phyloP scores from a whole-genome alignment of 2,113 vertebrate species.

The Nesogale talazaci region DNA sequence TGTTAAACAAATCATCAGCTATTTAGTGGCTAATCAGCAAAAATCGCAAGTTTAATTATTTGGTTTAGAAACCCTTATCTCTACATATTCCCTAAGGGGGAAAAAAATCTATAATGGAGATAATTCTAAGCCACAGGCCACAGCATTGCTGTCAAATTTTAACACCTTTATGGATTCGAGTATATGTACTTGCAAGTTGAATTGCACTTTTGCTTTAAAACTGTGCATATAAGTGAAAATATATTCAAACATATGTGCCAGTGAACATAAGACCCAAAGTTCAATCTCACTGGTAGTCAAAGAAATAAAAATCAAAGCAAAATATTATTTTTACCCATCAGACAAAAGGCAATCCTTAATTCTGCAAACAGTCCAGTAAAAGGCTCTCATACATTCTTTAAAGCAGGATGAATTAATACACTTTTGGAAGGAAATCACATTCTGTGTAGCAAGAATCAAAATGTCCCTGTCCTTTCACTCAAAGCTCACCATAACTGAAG shows the following conservation, averaged over 20 bases:
- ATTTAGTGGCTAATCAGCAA: constrained; percentile 27
- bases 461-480: background rate
- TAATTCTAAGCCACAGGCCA: constrained; percentile 19
- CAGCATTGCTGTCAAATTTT: background rate
- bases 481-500: background rate
- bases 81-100: constrained; percentile 17
- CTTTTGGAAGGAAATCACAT: background rate
- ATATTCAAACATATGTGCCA: constrained; percentile 22
- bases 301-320: constrained; percentile 39
- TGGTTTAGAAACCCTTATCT: constrained; percentile 50
- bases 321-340: background rate
- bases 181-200: background rate
- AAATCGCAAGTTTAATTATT: constrained; percentile 40
- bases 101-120: constrained; percentile 41
- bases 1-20: constrained; percentile 62
- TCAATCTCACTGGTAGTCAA: background rate
- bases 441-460: background rate
- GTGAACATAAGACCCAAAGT: background rate
- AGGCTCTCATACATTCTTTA: background rate
- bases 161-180: constrained; percentile 3
- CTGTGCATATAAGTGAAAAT: background rate
- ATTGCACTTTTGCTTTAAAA: background rate
- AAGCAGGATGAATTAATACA: background rate
- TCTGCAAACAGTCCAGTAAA: background rate
- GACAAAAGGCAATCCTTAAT: background rate